Evolutionary conservation across 2,113 vertebrate genomes (phyloP), one percentile per base, ranked within the genome.

Genomic region (Tragelaphus buxtoni): DNA sequence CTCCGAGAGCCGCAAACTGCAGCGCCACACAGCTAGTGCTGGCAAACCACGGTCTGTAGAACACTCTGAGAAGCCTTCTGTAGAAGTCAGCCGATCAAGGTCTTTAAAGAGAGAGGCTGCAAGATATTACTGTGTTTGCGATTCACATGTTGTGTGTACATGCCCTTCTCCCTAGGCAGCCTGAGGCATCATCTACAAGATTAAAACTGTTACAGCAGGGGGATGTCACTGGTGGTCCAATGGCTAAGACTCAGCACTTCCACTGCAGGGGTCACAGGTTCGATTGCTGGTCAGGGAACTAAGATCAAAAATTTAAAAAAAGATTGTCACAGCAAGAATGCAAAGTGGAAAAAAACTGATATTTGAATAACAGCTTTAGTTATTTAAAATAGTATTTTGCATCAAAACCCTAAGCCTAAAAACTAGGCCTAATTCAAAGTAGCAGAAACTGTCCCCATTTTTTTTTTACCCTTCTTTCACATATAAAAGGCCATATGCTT

Each of bases 311-410:
- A 42, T 60, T 13, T 1, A 0, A 14, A 76, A 74, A 74, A 76
- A 84, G 16, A 87, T 5, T 28, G 60, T 79, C 72, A 82, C 3
- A 65, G 47, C 26, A 55, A 16, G n/a, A 81, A 90, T 18, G 5
- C 51, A 47, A 93, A 94, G 12, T 65, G 5, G 39, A 5, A 39
- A 76, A 69, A 39, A 81, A 4, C 30, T 20, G 11, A 55, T 55
- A 56, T 55, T 91, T 72, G 30, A 69, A 32, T 45, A 49, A 80
- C 12, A 81, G 11, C 13, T 72, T 91, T 84, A 35, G 39, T 85
- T 92, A 91, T 79, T 96, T 49, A 82, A 95, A 88, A 88, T 42
- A 42, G 32, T 32, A 81, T 77, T 81, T 88, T 35, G 30, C 26
- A 60, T 20, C 63, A 83, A 83, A 85, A 79, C 74, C 65, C 35